Conservation (phyloP, 1,140 invertebrate species). For the Oryzaephilus surinamensis region DNA sequence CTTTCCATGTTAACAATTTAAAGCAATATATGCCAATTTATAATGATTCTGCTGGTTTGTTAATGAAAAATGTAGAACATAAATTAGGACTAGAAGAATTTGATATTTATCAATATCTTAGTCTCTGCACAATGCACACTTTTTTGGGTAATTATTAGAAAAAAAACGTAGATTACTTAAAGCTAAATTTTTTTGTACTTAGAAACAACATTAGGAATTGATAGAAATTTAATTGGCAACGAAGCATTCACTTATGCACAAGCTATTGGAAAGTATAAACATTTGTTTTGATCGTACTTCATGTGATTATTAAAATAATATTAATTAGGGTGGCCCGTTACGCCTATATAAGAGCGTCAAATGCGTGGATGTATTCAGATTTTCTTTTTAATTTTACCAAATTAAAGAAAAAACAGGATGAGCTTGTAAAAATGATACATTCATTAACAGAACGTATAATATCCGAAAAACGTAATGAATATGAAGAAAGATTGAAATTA, state of each 20-base stretch:
- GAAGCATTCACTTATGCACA: background rate
- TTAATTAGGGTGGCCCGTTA: conserved; percentile 14
- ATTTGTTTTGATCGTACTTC: background rate
- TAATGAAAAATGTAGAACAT: conserved; percentile 54
- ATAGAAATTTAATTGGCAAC: background rate
- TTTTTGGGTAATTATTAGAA: conserved; percentile 51
- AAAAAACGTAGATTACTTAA: background rate
- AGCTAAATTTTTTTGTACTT: background rate
- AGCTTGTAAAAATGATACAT: conserved; percentile 46
- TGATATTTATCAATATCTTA: conserved; percentile 74
- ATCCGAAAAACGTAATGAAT: conserved; percentile 7
- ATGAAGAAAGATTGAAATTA: conserved; percentile 2
- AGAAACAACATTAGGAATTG: background rate
- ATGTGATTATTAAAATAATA: too few relatives aligned
- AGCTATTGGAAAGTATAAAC: background rate
- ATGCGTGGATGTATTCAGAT: conserved; percentile 19
- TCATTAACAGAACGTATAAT: conserved; percentile 19
- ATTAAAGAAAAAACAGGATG: conserved; percentile 47
- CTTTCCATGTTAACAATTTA: conserved; percentile 84
- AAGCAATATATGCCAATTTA: conserved; percentile 79
- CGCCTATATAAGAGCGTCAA: conserved; percentile 14
- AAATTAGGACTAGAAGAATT: conserved; percentile 53
- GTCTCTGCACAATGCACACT: conserved; percentile 75
- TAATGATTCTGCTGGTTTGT: conserved; percentile 63
- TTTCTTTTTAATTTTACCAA: conserved; percentile 15